Conservation (phyloP, 1,140 invertebrate species). For the Lanistes nyassanus region DNA sequence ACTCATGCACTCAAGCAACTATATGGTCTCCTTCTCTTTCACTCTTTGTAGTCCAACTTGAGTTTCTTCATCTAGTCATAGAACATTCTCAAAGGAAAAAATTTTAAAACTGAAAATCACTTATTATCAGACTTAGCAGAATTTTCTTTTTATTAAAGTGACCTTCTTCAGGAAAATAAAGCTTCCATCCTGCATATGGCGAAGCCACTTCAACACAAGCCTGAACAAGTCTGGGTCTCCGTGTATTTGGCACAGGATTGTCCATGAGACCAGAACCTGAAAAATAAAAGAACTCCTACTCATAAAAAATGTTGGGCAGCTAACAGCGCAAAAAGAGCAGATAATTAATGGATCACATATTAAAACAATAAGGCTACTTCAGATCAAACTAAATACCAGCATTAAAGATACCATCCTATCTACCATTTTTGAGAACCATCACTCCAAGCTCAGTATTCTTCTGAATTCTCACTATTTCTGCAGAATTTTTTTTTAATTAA, state of each 20-base stretch:
- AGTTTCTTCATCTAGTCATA: too few relatives aligned
- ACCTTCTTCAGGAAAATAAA: slow-evolving; percentile 78
- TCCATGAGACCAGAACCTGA: slow-evolving; percentile 38
- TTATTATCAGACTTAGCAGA: too few relatives aligned
- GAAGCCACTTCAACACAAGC: slow-evolving; percentile 53
- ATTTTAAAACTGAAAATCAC: too few relatives aligned
- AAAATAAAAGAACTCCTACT: slow-evolving; percentile 2
- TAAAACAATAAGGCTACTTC: too few relatives aligned
- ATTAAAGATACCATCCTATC: too few relatives aligned
- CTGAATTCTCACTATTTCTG: neutral
- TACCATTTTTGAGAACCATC: neutral
- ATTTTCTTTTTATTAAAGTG: slow-evolving; percentile 31
- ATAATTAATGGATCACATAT: too few relatives aligned
- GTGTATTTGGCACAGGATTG: slow-evolving; percentile 37
- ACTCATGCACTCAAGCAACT: too few relatives aligned
- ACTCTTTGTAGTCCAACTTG: too few relatives aligned
- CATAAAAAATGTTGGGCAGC: neutral
- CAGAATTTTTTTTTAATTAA: neutral
- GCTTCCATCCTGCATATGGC: slow-evolving; percentile 74
- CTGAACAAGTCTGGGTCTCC: slow-evolving; percentile 43
- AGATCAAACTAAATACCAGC: too few relatives aligned
- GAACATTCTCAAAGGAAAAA: too few relatives aligned
- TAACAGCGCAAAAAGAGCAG: neutral
- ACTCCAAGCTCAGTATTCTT: neutral
- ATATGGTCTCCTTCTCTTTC: too few relatives aligned